These are phyloP conservation scores for Hipparchia semele DNA, from an alignment of 2,888 invertebrate species.

Conservation along the genomic window DNA sequence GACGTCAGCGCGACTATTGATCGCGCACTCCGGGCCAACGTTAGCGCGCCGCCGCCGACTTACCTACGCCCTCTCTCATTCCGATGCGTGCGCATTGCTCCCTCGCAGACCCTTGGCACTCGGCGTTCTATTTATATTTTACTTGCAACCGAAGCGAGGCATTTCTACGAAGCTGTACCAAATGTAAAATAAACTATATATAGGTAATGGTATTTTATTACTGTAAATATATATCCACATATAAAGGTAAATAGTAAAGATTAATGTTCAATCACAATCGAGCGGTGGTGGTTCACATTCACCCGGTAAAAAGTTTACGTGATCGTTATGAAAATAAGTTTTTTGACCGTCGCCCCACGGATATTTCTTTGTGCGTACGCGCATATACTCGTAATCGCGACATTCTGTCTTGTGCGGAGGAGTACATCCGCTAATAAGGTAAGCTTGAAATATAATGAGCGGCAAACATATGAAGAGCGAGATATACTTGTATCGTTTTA, in stretches of 20 bases:
- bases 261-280: slow-evolving; percentile 56
- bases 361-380: slow-evolving; percentile 89
- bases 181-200: background rate
- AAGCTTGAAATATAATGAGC: slow-evolving; percentile 56
- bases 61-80: slow-evolving; percentile 44
- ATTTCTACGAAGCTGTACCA: slow-evolving; percentile 6
- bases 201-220: background rate
- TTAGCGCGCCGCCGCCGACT: slow-evolving; percentile 46
- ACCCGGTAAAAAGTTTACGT: slow-evolving; percentile 81
- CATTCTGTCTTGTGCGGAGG: slow-evolving; percentile 54
- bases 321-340: slow-evolving; percentile 92
- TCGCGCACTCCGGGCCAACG: slow-evolving; percentile 57
- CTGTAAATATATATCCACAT: background rate
- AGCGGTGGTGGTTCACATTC: slow-evolving; percentile 63
- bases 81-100: slow-evolving; percentile 56
- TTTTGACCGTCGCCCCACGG: slow-evolving; percentile 96
- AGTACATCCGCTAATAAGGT: slow-evolving; percentile 49
- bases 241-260: background rate
- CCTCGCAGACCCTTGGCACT: slow-evolving; percentile 38
- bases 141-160: slow-evolving; percentile 24
- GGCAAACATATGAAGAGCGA: slow-evolving; percentile 61
- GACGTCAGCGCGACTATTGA: slow-evolving; percentile 77
- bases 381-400: slow-evolving; percentile 88
- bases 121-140: slow-evolving; percentile 41
- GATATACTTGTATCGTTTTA: slow-evolving; percentile 61